phyloP scores from a whole-genome alignment of 1,140 invertebrate species.

The Meloidogyne hapla region DNA sequence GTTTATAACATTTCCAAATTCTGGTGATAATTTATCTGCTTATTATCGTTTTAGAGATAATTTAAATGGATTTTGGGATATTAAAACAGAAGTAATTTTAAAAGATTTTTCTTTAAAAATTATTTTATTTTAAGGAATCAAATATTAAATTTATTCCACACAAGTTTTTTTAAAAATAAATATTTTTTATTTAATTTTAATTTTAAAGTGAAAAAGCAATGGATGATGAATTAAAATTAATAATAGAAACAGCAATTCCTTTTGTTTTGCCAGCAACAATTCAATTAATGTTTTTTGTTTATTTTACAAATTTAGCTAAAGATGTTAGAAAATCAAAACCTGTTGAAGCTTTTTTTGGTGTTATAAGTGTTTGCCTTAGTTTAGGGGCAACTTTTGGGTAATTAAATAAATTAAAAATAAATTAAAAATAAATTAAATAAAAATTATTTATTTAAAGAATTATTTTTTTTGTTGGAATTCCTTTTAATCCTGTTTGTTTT shows the following conservation, averaged over 20 bases:
- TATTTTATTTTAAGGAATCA: conserved; percentile 24
- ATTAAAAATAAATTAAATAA: conserved; percentile 12
- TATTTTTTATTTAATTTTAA: neutral
- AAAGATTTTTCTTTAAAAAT: neutral
- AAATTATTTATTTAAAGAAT: conserved; percentile 31
- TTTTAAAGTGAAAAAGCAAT: conserved; percentile 61
- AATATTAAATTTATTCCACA: conserved; percentile 63
- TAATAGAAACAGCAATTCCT: conserved; percentile 60
- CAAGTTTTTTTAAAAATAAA: conserved; percentile 47
- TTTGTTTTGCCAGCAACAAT: conserved; percentile 61
- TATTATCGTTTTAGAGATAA: conserved; percentile 53
- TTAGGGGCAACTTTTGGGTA: conserved; percentile 57
- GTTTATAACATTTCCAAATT: conserved; percentile 46
- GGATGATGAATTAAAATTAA: conserved; percentile 61
- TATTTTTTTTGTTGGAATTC: conserved; percentile 57
- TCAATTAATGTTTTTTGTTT: conserved; percentile 61
- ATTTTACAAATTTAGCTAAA: conserved; percentile 54
- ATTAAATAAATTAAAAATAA: neutral
- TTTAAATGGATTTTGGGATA: conserved; percentile 59
- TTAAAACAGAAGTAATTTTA: conserved; percentile 41
- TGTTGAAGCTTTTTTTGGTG: conserved; percentile 61
- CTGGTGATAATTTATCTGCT: conserved; percentile 42
- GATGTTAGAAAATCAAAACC: conserved; percentile 60
- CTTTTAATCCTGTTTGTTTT: conserved; percentile 56
- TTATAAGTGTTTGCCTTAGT: conserved; percentile 59